Percentiles rank a stretch among this genome's conserved stretches.
phyloP scores from a whole-genome alignment of 37 sponge, comb jelly and placozoan genomes.

The Haliclona indistincta region DNA sequence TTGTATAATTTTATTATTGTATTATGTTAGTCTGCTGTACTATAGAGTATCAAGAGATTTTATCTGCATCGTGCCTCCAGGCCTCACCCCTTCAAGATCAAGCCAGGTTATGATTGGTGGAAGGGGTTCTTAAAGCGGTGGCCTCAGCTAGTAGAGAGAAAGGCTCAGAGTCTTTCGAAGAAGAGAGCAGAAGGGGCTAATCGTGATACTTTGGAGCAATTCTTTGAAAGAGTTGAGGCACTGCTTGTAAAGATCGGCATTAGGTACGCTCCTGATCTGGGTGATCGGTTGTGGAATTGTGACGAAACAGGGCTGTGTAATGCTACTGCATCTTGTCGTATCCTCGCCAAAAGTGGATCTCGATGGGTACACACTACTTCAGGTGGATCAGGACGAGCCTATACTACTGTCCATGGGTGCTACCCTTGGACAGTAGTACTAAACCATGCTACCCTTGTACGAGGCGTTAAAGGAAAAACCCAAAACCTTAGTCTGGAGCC shows the following conservation, averaged over 20 bases:
- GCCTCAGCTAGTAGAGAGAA: slow-evolving; percentile 10
- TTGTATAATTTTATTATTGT: no score
- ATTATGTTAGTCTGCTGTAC: no score
- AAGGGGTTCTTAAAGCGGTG: background rate
- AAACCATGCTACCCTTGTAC: no score
- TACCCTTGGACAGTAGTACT: no score
- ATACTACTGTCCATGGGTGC: no score
- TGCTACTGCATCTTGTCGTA: background rate
- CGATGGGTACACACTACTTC: slow-evolving; percentile 7
- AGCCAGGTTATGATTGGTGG: no score
- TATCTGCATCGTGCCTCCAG: no score
- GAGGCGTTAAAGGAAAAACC: no score
- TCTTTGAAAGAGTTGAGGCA: slow-evolving; percentile 1
- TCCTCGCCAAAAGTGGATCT: background rate
- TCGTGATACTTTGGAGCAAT: background rate
- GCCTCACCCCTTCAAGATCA: no score
- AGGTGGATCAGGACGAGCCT: background rate
- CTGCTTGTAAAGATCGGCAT: background rate
- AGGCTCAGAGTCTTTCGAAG: slow-evolving; percentile 6
- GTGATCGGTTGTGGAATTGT: slow-evolving; percentile 5
- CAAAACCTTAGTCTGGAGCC: no score
- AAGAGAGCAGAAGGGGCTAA: slow-evolving; percentile 9
- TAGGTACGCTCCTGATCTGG: background rate
- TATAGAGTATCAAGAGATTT: no score
- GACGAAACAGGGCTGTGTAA: background rate